Conservation (phyloP, 2,888 invertebrate genomes). For the Troides aeacus region DNA sequence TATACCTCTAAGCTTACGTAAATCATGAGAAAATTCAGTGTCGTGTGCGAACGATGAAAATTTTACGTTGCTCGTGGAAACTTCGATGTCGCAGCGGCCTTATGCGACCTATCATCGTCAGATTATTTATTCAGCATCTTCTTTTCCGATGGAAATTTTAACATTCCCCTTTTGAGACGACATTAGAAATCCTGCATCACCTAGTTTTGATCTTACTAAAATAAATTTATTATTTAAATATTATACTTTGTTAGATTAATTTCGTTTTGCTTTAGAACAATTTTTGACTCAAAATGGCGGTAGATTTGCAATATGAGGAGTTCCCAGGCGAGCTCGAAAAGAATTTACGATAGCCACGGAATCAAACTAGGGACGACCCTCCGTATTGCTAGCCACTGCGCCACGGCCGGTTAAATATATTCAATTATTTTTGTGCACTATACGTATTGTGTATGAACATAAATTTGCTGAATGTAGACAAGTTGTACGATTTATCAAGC, state of each 20-base stretch:
- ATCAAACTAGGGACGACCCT: no score
- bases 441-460: constrained; percentile 51
- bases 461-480: constrained; percentile 74
- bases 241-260: background rate
- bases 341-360: no score
- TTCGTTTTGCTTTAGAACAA: no score
- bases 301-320: no score
- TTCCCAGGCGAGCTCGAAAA: no score
- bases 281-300: no score
- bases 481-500: constrained; percentile 74
- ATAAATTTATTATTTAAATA: background rate
- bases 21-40: constrained; percentile 50
- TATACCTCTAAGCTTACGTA: constrained; percentile 46
- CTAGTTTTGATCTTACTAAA: background rate
- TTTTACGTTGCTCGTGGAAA: constrained; percentile 42
- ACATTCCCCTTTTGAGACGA: constrained; percentile 43
- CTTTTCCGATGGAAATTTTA: constrained; percentile 53
- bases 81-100: constrained; percentile 38
- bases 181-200: constrained; percentile 41
- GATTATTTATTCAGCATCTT: constrained; percentile 42
- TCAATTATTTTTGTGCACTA: constrained; percentile 61
- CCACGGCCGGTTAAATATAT: constrained; percentile 5
- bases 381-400: no score
- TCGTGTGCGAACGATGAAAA: constrained; percentile 29
- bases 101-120: constrained; percentile 36